These are phyloP conservation scores for Colaptes auratus DNA, from an alignment of 2,113 vertebrate genomes.

Conservation along the genomic window DNA sequence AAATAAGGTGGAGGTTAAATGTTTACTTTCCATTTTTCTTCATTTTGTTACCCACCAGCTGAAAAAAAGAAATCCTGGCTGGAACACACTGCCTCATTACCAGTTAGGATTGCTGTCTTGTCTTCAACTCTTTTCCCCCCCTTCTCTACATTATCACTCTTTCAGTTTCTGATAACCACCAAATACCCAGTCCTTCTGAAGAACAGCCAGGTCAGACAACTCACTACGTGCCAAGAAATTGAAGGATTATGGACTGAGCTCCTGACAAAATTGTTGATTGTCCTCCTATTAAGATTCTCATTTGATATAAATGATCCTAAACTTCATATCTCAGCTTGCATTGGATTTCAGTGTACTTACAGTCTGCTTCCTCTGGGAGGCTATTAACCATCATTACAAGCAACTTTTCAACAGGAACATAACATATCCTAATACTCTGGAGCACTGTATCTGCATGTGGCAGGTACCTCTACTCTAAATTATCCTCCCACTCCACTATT, in stretches of 20 bases:
- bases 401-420: constrained; percentile 25
- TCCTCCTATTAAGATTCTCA: constrained; percentile 36
- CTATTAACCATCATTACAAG: constrained; percentile 62
- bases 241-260: not conserved
- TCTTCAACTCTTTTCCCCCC: not conserved
- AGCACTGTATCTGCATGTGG: constrained; percentile 46
- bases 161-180: constrained; percentile 33
- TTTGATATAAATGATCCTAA: constrained; percentile 37
- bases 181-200: not conserved
- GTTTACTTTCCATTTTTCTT: constrained; percentile 32
- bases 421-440: constrained; percentile 39
- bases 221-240: constrained; percentile 8
- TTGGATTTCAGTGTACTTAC: not conserved
- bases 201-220: constrained; percentile 26
- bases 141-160: not conserved
- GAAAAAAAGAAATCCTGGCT: constrained; percentile 9
- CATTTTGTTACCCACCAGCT: constrained; percentile 15
- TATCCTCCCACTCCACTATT: constrained; percentile 56
- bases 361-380: constrained; percentile 24
- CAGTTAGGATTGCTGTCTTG: not conserved
- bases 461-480: constrained; percentile 57
- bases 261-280: constrained; percentile 37
- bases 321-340: constrained; percentile 12
- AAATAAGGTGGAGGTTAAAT: not conserved
- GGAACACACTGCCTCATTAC: not conserved